Percentiles rank a stretch among this genome's conserved stretches.
Conservation (phyloP, 2,113 vertebrate genomes). For the Pantherophis guttatus region DNA sequence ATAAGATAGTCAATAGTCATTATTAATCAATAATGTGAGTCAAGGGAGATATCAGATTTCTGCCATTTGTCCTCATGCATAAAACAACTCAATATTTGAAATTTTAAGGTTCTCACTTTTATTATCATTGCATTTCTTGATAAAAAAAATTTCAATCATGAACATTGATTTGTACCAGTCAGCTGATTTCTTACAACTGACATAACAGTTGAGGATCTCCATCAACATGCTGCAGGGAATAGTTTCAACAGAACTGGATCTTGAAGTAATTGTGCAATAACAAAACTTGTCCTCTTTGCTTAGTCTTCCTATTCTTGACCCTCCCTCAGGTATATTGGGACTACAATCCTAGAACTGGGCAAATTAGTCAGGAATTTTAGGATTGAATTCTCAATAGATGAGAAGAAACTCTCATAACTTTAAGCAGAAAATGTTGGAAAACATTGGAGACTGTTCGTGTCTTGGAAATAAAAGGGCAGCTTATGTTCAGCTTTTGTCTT, state of each 20-base stretch:
- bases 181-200: neutral
- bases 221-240: neutral
- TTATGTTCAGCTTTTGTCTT: neutral
- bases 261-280: neutral
- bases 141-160: neutral
- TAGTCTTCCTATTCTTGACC: neutral
- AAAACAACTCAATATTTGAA: constrained; percentile 1
- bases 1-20: neutral
- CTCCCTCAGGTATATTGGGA: neutral
- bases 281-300: neutral
- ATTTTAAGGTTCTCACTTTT: neutral
- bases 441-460: neutral
- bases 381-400: neutral
- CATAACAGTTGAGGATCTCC: neutral
- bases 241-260: neutral
- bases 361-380: neutral
- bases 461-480: neutral
- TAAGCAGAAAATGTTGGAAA: neutral
- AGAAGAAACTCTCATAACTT: neutral
- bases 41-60: neutral
- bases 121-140: neutral
- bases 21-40: neutral
- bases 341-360: neutral
- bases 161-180: neutral
- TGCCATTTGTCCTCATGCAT: neutral